Base-by-base conservation (phyloP, 64 coral and sea anemone species). In the Platygyra sinensis region DNA sequence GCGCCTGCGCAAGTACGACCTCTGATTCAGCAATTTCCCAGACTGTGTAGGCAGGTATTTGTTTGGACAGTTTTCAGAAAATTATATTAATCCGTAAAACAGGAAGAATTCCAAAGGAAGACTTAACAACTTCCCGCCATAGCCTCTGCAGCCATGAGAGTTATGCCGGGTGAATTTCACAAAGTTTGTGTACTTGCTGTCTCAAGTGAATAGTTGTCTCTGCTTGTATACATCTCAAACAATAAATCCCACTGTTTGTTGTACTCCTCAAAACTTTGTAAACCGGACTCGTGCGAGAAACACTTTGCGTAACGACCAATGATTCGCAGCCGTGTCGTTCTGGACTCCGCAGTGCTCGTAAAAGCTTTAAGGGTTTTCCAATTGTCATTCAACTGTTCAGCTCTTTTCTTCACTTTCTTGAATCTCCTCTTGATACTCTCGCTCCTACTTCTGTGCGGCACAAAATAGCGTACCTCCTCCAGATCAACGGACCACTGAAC, bases 161-260 rank as follows among this genome's bases (percentile, higher is more conserved):
- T 46, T 46, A 5, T 8, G 18, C n/a, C n/a, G n/a, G n/a, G n/a
- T 18, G 24, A 24, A 65, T 65, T 10, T 25, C 25, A 69, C 29
- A 69, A 7, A 69, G 19, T 74, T 15, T 81, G 52, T 13, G 77
- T 75, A 7, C 59, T 61, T 9, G 12, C 15, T 74, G 49, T 87
- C 18, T 80, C 62, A 25, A 20, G 27, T 60, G 87, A 63, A 60
- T 29, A 15, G 10, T 57, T 57, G 29, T 83, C 65, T 28, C 73
- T 67, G 46, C 22, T 81, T 13, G 89, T 27, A 52, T 96, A 93
- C 80, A 96, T 79, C 62, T 96, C 95, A 87, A 96, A 96, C 29
- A 96, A 80, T 52, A 89, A 30, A 32, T 96, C 95, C 95, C 95
- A 96, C 42, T 93, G 91, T 3, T 79, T 78, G 20, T 93, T 90